phyloP scores from a whole-genome alignment of 2,888 invertebrate species.

The Cactoblastis cactorum region DNA sequence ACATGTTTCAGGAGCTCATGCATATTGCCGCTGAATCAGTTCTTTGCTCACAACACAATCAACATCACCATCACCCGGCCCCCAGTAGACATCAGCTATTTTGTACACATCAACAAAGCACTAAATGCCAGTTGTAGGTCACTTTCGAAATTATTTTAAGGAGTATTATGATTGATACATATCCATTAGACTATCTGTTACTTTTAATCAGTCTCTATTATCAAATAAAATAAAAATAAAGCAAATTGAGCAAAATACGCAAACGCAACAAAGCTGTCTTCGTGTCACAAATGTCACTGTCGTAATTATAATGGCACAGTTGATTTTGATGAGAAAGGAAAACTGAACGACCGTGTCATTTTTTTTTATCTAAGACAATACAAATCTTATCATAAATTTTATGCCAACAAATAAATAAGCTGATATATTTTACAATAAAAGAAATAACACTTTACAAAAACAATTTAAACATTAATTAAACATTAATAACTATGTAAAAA shows the following conservation, averaged over 20 bases:
- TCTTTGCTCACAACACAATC: conserved; percentile 21
- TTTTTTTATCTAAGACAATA: too few relatives aligned
- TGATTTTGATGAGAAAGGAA: too few relatives aligned
- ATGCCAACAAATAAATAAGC: too few relatives aligned
- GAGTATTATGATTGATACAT: not conserved
- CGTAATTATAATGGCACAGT: too few relatives aligned
- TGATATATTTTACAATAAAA: too few relatives aligned
- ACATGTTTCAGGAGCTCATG: conserved; percentile 95
- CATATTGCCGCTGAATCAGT: conserved; percentile 78
- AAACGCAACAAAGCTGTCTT: not conserved
- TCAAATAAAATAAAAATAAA: conserved; percentile 29
- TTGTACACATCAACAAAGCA: conserved; percentile 39
- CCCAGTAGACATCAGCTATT: conserved; percentile 24
- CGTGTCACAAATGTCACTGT: conserved; percentile 11
- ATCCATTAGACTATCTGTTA: conserved; percentile 20
- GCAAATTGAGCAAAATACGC: conserved; percentile 26
- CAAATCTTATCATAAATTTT: too few relatives aligned
- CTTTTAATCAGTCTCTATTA: conserved; percentile 16
- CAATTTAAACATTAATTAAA: too few relatives aligned
- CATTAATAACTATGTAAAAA: too few relatives aligned
- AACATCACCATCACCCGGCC: conserved; percentile 23
- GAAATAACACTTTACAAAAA: too few relatives aligned
- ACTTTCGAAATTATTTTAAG: not conserved
- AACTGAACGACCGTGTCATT: too few relatives aligned
- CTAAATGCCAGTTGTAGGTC: not conserved